Conservation (phyloP, 2,113 vertebrate species). For the Gobiocypris rarus region DNA sequence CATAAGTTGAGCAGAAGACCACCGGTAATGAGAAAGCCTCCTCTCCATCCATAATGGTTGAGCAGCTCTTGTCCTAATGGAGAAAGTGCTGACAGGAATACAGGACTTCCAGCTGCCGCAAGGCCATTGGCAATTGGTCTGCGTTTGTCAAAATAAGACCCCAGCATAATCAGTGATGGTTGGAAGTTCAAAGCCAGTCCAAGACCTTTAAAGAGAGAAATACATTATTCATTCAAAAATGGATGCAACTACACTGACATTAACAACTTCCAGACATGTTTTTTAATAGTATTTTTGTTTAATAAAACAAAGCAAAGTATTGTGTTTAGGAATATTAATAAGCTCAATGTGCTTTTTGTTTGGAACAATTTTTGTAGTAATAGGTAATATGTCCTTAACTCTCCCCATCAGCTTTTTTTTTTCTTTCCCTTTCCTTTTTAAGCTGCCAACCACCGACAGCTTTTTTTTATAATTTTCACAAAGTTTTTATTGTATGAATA, state of each 20-base stretch:
- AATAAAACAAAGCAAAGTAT: not conserved
- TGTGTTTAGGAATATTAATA: not conserved
- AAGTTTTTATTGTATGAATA: too few relatives aligned
- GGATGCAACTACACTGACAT: slow-evolving; percentile 78
- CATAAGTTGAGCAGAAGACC: slow-evolving; percentile 92
- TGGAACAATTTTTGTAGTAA: too few relatives aligned
- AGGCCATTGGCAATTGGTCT: slow-evolving; percentile 89
- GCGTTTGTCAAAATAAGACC: slow-evolving; percentile 90
- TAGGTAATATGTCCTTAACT: too few relatives aligned
- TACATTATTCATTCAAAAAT: slow-evolving; percentile 50
- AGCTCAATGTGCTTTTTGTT: not conserved
- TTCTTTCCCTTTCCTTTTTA: too few relatives aligned
- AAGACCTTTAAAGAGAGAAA: slow-evolving; percentile 77
- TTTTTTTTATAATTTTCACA: too few relatives aligned
- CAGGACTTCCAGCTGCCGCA: slow-evolving; percentile 90
- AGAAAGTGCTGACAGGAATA: slow-evolving; percentile 89
- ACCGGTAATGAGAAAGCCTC: slow-evolving; percentile 91
- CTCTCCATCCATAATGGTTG: slow-evolving; percentile 87
- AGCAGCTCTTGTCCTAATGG: slow-evolving; percentile 89
- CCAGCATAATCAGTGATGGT: slow-evolving; percentile 95
- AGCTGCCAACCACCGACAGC: too few relatives aligned
- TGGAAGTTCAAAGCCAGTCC: slow-evolving; percentile 94
- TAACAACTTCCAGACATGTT: not conserved
- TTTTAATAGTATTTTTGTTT: not conserved
- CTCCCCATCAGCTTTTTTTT: too few relatives aligned